Conservation (phyloP, 1,140 invertebrate genomes). For the Periplaneta americana region DNA sequence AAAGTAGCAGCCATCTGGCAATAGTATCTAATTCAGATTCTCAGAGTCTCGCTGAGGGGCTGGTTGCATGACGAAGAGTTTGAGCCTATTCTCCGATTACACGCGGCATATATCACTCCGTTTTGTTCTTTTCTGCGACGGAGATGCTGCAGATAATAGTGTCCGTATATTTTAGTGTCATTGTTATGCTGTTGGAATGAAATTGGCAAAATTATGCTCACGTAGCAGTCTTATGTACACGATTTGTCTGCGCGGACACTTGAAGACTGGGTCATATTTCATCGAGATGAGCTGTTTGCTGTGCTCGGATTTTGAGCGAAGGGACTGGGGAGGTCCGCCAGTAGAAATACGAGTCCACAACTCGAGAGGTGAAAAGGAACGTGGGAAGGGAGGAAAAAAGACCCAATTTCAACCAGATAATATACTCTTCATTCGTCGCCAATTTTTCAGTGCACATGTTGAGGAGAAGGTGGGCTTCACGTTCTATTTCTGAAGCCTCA, state of each 20-base stretch:
- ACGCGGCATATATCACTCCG: too few species aligned
- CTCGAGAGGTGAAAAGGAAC: not conserved
- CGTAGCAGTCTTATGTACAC: slow-evolving; percentile 1
- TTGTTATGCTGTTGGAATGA: not conserved
- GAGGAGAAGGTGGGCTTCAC: not conserved
- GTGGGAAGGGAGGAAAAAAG: not conserved
- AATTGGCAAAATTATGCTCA: slow-evolving; percentile 7
- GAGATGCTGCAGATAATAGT: not conserved
- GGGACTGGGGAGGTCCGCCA: not conserved
- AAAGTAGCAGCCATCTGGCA: too few species aligned
- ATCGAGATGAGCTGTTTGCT: too few species aligned
- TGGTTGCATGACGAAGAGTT: too few species aligned
- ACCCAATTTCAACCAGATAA: not conserved
- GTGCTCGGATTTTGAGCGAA: not conserved
- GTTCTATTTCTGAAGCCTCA: not conserved
- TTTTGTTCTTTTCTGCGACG: not conserved
- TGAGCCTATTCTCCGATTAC: too few species aligned
- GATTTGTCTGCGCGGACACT: slow-evolving; percentile 1
- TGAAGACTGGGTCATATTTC: not conserved
- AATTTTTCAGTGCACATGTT: not conserved
- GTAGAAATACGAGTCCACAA: not conserved
- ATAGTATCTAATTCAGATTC: too few species aligned
- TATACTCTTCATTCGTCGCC: not conserved
- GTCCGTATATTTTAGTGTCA: not conserved
- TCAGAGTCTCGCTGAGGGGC: too few species aligned